These are phyloP conservation scores for Pachyuromys duprasi DNA, from an alignment of 2,797 vertebrate species.

Conservation along the genomic window DNA sequence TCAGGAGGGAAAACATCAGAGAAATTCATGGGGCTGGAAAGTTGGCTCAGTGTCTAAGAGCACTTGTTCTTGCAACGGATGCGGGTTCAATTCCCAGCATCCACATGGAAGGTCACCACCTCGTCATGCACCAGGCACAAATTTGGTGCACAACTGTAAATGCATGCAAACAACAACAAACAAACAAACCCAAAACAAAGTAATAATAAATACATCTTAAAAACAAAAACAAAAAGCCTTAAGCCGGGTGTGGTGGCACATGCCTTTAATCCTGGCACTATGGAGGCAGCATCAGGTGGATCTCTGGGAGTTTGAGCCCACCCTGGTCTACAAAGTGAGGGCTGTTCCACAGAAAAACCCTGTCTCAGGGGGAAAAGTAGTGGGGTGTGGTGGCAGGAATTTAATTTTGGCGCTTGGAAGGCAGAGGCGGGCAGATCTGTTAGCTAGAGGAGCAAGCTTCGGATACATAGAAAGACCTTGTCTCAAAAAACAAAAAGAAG, in stretches of 20 bases:
- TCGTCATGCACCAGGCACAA: background rate
- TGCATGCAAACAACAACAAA: background rate
- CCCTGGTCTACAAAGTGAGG: background rate
- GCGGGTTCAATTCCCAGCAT: background rate
- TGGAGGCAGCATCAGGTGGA: background rate
- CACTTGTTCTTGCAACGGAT: background rate
- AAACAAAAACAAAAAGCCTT: background rate
- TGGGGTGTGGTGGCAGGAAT: background rate
- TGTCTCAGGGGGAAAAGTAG: background rate
- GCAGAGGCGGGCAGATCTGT: background rate
- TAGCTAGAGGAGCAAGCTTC: background rate
- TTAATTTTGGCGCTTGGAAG: background rate
- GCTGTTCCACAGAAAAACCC: background rate
- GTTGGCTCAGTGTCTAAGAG: background rate
- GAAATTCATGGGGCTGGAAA: background rate
- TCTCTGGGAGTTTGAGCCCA: background rate
- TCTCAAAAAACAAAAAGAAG: background rate
- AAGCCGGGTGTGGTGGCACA: background rate
- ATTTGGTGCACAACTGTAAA: background rate
- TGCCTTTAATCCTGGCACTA: background rate
- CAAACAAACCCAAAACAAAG: background rate
- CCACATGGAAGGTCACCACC: background rate
- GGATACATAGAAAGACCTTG: background rate
- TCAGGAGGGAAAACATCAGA: conserved; percentile 17
- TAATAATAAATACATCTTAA: background rate